Percentiles rank a stretch among this genome's conserved stretches.
phyloP scores from a whole-genome alignment of 2,113 vertebrate species.

The Sorex araneus region DNA sequence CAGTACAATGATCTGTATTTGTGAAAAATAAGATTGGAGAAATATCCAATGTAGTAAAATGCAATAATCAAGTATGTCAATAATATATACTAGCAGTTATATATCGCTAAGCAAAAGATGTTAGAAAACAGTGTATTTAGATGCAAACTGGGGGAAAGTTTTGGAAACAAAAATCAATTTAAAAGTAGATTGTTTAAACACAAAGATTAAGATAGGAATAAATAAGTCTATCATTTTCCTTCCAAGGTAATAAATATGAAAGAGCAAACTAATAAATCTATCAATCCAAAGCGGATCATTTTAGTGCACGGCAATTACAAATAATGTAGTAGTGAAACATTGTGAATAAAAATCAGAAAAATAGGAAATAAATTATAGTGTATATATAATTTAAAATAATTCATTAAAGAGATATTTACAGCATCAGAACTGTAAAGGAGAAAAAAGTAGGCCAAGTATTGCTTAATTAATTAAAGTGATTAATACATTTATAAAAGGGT shows the following conservation, averaged over 20 bases:
- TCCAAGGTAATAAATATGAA: slow-evolving; percentile 15
- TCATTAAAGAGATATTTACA: slow-evolving; percentile 55
- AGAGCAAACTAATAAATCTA: slow-evolving; percentile 49
- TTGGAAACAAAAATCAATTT: slow-evolving; percentile 24
- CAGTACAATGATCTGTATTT: background rate
- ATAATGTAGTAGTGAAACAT: slow-evolving; percentile 49
- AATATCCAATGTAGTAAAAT: background rate
- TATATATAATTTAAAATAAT: slow-evolving; percentile 6
- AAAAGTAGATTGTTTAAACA: slow-evolving; percentile 44
- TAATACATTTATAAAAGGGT: slow-evolving; percentile 32
- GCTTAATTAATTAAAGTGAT: slow-evolving; percentile 32
- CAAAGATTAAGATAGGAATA: slow-evolving; percentile 9
- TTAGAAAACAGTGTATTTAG: background rate
- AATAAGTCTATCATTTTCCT: slow-evolving; percentile 11
- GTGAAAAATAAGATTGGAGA: background rate
- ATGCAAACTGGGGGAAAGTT: background rate
- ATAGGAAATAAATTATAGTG: slow-evolving; percentile 17
- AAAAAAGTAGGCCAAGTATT: slow-evolving; percentile 17
- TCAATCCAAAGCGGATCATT: slow-evolving; percentile 38
- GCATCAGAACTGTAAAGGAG: background rate
- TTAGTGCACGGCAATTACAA: slow-evolving; percentile 30
- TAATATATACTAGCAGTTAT: background rate
- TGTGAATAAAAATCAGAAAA: slow-evolving; percentile 36
- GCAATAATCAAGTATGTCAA: background rate
- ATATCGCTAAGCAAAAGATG: background rate